phyloP scores from a whole-genome alignment of 64 coral and sea anemone species.

The Cladopsammia gracilis region DNA sequence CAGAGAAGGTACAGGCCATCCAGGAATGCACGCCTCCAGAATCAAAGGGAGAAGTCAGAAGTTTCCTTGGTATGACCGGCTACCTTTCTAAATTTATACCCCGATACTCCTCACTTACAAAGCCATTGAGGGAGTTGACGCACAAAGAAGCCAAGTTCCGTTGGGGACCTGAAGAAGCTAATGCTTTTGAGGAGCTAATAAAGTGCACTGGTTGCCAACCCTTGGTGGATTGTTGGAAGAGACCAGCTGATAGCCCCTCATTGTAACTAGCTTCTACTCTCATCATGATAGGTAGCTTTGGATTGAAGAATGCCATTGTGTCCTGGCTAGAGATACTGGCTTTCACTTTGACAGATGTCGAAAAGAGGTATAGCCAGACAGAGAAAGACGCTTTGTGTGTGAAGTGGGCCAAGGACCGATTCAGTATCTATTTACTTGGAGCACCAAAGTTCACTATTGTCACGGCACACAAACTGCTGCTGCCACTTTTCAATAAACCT shows the following conservation, averaged over 20 bases:
- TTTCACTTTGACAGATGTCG: too few species aligned
- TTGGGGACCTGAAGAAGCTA: slow-evolving; percentile 22
- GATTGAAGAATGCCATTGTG: too few species aligned
- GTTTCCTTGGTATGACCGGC: slow-evolving; percentile 82
- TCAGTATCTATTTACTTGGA: too few species aligned
- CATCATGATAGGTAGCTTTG: too few species aligned
- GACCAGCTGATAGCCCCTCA: too few species aligned
- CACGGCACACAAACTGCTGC: slow-evolving; percentile 66
- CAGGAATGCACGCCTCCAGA: neutral
- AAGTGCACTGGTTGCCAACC: too few species aligned
- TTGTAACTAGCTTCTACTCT: too few species aligned
- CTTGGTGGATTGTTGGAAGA: too few species aligned
- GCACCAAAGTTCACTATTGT: slow-evolving; percentile 74
- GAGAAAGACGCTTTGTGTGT: too few species aligned
- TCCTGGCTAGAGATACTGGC: too few species aligned
- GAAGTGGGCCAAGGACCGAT: too few species aligned
- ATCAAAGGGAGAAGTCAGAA: slow-evolving; percentile 42
- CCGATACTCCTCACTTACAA: slow-evolving; percentile 7
- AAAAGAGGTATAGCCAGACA: too few species aligned
- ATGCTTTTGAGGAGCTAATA: slow-evolving; percentile 61
- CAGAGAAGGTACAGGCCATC: slow-evolving; percentile 1
- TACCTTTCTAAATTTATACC: slow-evolving; percentile 55
- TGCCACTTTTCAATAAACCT: slow-evolving; percentile 57
- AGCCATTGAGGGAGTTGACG: slow-evolving; percentile 30
- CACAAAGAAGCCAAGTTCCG: slow-evolving; percentile 55